Evolutionary conservation across 2,113 vertebrate species (phyloP).

Genomic region (Aspiorhynchus laticeps): DNA sequence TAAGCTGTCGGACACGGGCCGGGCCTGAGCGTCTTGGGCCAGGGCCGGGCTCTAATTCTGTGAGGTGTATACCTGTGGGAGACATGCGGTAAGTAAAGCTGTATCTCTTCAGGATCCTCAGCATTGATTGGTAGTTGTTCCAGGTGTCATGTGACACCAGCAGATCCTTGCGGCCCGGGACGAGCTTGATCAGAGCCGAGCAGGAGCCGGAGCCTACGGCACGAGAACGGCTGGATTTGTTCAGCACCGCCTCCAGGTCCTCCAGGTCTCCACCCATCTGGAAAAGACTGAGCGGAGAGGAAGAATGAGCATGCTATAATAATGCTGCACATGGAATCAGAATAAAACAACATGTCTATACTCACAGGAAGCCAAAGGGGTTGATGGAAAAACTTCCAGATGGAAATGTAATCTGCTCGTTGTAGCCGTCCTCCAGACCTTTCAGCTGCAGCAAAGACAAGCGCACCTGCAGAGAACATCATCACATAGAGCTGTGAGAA

Average conservation of each 20-base stretch:
- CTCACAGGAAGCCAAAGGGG: conserved; percentile 93
- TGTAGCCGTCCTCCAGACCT: conserved; percentile 91
- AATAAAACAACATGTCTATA: not conserved
- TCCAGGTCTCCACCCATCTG: conserved; percentile 90
- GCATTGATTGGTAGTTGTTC: conserved; percentile 89
- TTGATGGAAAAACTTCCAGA: conserved; percentile 74
- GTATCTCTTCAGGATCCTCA: conserved; percentile 93
- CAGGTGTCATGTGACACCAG: conserved; percentile 94
- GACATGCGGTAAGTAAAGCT: conserved; percentile 79
- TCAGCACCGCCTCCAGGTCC: conserved; percentile 88
- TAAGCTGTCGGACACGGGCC: too few species aligned
- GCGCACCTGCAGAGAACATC: conserved; percentile 76
- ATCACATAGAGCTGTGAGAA: not conserved
- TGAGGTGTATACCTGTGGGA: conserved; percentile 66
- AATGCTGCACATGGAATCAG: not conserved
- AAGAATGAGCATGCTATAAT: not conserved
- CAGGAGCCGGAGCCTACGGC: conserved; percentile 88
- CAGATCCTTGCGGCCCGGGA: conserved; percentile 84
- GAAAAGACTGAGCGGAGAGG: conserved; percentile 78
- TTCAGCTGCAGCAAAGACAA: conserved; percentile 90
- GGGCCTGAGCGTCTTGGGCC: too few species aligned
- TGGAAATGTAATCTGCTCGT: conserved; percentile 78
- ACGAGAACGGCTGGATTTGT: conserved; percentile 74
- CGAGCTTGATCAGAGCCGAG: conserved; percentile 91
- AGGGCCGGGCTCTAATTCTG: too few species aligned